Conservation (phyloP, 2,113 vertebrate genomes). For the Boulengeromyrus knoepffleri region DNA sequence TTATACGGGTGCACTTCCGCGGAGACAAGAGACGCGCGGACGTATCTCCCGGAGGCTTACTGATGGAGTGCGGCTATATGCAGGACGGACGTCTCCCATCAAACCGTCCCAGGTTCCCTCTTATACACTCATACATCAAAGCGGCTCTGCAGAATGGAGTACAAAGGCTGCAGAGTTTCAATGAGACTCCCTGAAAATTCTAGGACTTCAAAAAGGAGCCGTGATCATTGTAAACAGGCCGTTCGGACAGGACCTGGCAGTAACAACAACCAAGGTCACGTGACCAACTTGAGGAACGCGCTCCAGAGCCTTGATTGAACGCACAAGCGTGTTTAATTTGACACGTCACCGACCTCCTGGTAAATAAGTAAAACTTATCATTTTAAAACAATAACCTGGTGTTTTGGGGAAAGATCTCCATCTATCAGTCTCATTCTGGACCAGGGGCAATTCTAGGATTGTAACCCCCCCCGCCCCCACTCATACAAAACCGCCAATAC, state of each 20-base stretch:
- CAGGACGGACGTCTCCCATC: background rate
- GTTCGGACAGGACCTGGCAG: background rate
- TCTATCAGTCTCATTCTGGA: background rate
- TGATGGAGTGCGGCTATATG: background rate
- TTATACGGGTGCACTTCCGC: background rate
- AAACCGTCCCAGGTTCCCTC: background rate
- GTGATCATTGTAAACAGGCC: background rate
- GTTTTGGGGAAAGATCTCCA: background rate
- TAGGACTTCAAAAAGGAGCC: background rate
- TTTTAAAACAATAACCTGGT: background rate
- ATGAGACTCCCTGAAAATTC: background rate
- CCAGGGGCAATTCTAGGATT: background rate
- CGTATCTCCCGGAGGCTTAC: background rate
- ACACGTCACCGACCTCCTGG: background rate
- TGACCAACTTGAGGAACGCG: background rate
- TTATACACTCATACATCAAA: conserved; percentile 8
- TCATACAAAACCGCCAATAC: background rate
- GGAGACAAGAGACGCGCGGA: background rate
- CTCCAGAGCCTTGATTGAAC: background rate
- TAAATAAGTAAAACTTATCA: background rate
- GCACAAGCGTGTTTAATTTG: background rate
- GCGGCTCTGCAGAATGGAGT: background rate
- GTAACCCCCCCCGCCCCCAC: too few species aligned
- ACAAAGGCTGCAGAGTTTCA: background rate
- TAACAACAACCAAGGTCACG: background rate